These are phyloP conservation scores for Cerastis leucographa DNA, from an alignment of 2,888 invertebrate genomes.

Conservation along the genomic window DNA sequence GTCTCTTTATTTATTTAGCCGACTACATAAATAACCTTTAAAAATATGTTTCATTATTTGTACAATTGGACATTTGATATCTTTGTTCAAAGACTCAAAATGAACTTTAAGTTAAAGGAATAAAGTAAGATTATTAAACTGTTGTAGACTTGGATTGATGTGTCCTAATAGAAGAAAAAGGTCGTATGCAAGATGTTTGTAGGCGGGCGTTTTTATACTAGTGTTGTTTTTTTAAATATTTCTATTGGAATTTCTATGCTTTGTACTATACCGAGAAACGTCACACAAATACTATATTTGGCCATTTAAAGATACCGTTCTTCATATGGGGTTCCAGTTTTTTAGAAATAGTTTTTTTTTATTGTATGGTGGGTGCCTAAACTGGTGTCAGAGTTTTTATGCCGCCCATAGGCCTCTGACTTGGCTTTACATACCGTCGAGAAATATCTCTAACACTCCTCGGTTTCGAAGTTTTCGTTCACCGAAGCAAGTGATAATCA, in stretches of 20 bases:
- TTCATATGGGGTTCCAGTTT: not conserved
- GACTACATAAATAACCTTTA: conserved; percentile 29
- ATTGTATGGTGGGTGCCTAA: too few species aligned
- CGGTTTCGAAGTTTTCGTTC: too few species aligned
- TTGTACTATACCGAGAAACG: conserved; percentile 23
- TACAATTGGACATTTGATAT: conserved; percentile 58
- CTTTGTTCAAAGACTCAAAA: conserved; percentile 45
- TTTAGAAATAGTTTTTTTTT: not conserved
- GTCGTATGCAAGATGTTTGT: conserved; percentile 2
- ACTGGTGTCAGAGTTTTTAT: too few species aligned
- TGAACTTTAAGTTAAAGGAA: conserved; percentile 46
- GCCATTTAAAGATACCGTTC: not conserved
- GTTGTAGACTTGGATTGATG: conserved; percentile 52
- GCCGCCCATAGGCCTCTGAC: too few species aligned
- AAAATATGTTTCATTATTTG: conserved; percentile 56
- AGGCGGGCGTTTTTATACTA: conserved; percentile 29
- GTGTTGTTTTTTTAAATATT: conserved; percentile 42
- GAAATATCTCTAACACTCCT: too few species aligned
- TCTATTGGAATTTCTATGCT: conserved; percentile 5
- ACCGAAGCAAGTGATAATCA: too few species aligned
- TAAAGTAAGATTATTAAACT: conserved; percentile 60
- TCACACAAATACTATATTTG: conserved; percentile 37
- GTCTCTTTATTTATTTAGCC: not conserved
- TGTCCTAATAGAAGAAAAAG: conserved; percentile 44
- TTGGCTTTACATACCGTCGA: too few species aligned